Base-by-base conservation (phyloP, 2,113 vertebrate species). In the Balaeniceps rex region DNA sequence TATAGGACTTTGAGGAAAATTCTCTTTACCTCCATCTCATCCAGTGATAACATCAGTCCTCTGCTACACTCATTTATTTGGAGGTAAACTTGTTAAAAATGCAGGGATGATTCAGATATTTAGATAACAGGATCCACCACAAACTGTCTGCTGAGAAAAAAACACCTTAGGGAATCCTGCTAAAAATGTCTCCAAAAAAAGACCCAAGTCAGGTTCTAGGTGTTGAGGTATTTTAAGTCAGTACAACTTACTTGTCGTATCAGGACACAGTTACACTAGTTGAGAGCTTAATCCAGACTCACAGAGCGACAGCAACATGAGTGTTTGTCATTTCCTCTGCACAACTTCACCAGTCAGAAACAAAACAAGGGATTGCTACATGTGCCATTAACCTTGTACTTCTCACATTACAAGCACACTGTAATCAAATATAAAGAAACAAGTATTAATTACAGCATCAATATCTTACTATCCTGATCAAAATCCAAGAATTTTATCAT, bases 251-350 rank as follows among this genome's bases (percentile, higher is more conserved):
- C 19, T 12, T 21, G 47, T 40, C 31, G 4, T 34, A 33, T 18
- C n/a, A 44, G 69, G 40, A n/a, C 61, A 11, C 60, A 74, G 24
- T 60, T 38, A 42, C 47, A 34, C 34, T 7, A n/a, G 61, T 4
- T 24, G 26, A 31, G 78, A 42, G 47, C 46, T 75, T 5, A 1
- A 19, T 14, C 19, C 87, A 68, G 57, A 14, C 69, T 29, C 69
- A 23, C 21, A 13, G 49, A 60, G 71, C 5, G 7, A 47, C 42
- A 76, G 63, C 78, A 58, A 9, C 26, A 19, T 1, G 16, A 66
- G 55, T 7, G 34, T 93, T 95, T 83, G 93, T 92, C 93, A 93
- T 70, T 91, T 93, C 95, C 96, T 92, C 84, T 44, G 66, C 70
- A 19, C 72, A 16, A 2, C 81, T 87, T 15, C 91, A 42, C 44